These are phyloP conservation scores for Smithornis capensis DNA, from an alignment of 2,113 vertebrate genomes.

Conservation along the genomic window DNA sequence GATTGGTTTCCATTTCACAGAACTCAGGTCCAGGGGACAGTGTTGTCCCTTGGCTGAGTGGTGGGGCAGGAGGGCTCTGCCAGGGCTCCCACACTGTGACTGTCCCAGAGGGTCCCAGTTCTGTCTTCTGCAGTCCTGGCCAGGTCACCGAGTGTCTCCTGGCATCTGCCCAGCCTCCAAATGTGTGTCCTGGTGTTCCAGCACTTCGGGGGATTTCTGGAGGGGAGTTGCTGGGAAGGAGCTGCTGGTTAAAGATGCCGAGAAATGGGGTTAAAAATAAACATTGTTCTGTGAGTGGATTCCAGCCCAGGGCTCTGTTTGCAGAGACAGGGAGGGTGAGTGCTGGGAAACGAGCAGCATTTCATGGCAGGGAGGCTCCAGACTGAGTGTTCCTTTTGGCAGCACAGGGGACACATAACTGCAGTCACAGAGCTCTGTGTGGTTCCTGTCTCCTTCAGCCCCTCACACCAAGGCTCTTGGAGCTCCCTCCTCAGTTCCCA, in stretches of 20 bases:
- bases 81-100: background rate
- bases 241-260: background rate
- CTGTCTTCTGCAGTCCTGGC: background rate
- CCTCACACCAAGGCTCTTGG: background rate
- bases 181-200: background rate
- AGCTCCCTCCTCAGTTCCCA: background rate
- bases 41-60: background rate
- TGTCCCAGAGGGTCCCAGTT: background rate
- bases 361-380: background rate
- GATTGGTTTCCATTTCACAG: background rate
- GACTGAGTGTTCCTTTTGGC: background rate
- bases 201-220: background rate
- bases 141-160: background rate
- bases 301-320: background rate
- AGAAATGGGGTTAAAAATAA: constrained; percentile 37
- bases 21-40: background rate
- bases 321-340: background rate
- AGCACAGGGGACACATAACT: background rate
- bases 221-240: constrained; percentile 8
- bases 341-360: background rate
- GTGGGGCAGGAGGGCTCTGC: background rate
- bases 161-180: background rate
- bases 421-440: background rate
- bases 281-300: background rate
- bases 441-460: background rate